These are phyloP conservation scores for Felis chaus DNA, from an alignment of 2,113 vertebrate species.

Conservation along the genomic window DNA sequence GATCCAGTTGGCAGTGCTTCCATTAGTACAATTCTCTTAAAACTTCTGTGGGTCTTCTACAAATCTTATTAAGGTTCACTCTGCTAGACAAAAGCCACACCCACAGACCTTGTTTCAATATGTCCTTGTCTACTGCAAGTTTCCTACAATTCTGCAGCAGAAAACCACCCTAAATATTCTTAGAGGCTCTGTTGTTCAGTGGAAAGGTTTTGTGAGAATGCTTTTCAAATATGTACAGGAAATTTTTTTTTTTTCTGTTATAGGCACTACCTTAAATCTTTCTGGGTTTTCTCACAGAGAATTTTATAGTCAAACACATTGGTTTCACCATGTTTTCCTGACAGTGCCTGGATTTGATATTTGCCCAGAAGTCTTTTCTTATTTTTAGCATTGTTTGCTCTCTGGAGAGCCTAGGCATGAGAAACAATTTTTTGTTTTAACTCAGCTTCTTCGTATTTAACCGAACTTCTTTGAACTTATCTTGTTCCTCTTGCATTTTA, in stretches of 20 bases:
- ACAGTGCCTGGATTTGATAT: background rate
- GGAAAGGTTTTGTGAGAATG: background rate
- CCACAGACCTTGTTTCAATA: background rate
- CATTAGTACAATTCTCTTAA: conserved; percentile 3
- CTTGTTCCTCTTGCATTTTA: background rate
- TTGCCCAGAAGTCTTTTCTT: background rate
- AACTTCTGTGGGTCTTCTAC: background rate
- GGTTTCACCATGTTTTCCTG: background rate
- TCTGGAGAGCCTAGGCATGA: background rate
- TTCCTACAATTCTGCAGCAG: background rate
- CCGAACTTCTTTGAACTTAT: background rate
- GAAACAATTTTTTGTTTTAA: conserved; percentile 3
- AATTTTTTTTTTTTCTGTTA: background rate
- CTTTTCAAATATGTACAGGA: background rate
- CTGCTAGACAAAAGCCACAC: background rate
- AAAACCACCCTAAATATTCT: background rate
- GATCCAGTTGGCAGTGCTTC: background rate
- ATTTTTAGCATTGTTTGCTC: background rate
- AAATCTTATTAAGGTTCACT: conserved; percentile 31
- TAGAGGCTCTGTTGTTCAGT: background rate
- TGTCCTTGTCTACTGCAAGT: background rate
- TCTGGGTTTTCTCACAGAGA: background rate
- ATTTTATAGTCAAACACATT: background rate
- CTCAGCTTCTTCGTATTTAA: background rate
- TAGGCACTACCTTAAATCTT: background rate